Evolutionary conservation across 2,888 invertebrate genomes (phyloP).

Genomic region (Nemurella pictetii): DNA sequence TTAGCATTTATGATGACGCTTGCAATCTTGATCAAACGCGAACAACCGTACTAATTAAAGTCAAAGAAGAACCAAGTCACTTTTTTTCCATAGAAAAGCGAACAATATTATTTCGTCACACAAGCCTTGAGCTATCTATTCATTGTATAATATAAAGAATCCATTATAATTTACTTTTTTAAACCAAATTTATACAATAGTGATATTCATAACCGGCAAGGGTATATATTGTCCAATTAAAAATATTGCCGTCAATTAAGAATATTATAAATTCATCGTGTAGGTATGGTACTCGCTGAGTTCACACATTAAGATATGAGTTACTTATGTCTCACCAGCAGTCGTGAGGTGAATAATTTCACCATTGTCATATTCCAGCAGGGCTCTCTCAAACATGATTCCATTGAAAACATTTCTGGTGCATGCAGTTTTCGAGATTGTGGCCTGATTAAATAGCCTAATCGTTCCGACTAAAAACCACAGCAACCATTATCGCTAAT

Average conservation of each 20-base stretch:
- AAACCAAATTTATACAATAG: background rate
- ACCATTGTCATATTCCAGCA: background rate
- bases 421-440: background rate
- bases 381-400: background rate
- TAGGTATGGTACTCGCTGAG: conserved; percentile 7
- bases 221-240: conserved; percentile 17
- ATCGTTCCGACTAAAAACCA: background rate
- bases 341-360: background rate
- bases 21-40: conserved; percentile 17
- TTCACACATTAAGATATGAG: background rate
- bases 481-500: background rate
- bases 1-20: conserved; percentile 29
- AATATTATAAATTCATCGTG: conserved; percentile 8
- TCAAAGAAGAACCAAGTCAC: conserved; percentile 4
- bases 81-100: conserved; percentile 1
- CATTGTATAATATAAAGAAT: background rate
- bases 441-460: background rate
- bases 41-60: conserved; percentile 18
- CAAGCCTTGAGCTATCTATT: conserved; percentile 25
- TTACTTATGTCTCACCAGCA: background rate
- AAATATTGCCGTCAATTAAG: background rate
- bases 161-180: background rate
- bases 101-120: conserved; percentile 25
- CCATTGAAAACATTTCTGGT: background rate
- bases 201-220: background rate